phyloP scores from a whole-genome alignment of 1,140 invertebrate species.

The Cataglyphis hispanica region DNA sequence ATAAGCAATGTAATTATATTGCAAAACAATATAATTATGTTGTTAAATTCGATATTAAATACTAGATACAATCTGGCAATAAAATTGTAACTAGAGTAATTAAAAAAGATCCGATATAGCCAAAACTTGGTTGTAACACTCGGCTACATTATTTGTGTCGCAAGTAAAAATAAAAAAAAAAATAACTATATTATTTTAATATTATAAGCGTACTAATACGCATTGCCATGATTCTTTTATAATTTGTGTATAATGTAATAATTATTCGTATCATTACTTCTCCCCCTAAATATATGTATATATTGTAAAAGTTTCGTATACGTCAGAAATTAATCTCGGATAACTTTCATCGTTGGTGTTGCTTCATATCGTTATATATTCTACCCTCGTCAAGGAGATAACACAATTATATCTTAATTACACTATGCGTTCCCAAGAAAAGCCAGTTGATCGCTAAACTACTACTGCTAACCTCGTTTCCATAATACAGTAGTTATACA shows the following conservation, averaged over 20 bases:
- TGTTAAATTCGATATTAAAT: conserved; percentile 4
- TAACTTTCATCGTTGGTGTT: conserved; percentile 52
- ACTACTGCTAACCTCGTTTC: conserved; percentile 62
- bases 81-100: background rate
- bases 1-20: no score
- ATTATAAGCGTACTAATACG: background rate
- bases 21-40: no score
- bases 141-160: background rate
- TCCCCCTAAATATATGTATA: background rate
- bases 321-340: conserved; percentile 53
- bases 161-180: background rate
- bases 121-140: background rate
- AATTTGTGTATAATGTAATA: conserved; percentile 8
- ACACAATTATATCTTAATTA: conserved; percentile 64
- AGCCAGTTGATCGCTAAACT: conserved; percentile 64
- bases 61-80: background rate
- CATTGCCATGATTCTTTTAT: background rate
- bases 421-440: conserved; percentile 55
- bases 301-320: conserved; percentile 28
- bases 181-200: background rate
- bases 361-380: conserved; percentile 45
- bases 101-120: background rate
- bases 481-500: conserved; percentile 59
- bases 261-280: conserved; percentile 29
- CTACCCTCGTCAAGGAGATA: conserved; percentile 35